phyloP scores from a whole-genome alignment of 2,888 invertebrate species.

The Aspidiotus destructor region DNA sequence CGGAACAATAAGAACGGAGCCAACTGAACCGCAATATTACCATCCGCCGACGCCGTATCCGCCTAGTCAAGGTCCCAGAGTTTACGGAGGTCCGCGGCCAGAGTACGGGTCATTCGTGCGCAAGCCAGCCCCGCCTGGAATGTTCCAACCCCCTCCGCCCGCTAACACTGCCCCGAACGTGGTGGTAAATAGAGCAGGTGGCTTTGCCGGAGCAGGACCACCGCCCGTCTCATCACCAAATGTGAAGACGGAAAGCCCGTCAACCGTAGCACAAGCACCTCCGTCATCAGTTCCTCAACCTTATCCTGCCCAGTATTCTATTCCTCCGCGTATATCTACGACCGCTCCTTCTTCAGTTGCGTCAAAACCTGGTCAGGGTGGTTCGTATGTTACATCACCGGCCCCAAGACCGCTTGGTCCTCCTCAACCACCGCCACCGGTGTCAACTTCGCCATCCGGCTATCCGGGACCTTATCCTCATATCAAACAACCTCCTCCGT shows the following conservation, averaged over 20 bases:
- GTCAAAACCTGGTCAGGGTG: not conserved
- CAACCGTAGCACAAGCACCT: not conserved
- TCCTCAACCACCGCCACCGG: not conserved
- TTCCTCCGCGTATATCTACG: not conserved
- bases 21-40: conserved; percentile 8
- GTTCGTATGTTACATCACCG: not conserved
- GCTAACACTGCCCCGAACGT: not conserved
- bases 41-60: not conserved
- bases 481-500: conserved; percentile 18
- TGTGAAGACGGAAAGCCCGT: not conserved
- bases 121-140: conserved; percentile 9
- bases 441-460: conserved; percentile 3
- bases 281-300: conserved; percentile 6
- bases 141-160: conserved; percentile 11
- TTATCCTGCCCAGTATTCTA: not conserved
- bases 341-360: not conserved
- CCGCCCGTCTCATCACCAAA: conserved; percentile 16
- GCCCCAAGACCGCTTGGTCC: not conserved
- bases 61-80: conserved; percentile 13
- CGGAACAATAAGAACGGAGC: not conserved
- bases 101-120: conserved; percentile 13
- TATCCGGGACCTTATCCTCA: not conserved
- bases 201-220: not conserved
- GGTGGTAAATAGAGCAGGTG: not conserved
- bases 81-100: conserved; percentile 4